Evolutionary conservation across 1,140 invertebrate species (phyloP).

Genomic region (Samia ricini): DNA sequence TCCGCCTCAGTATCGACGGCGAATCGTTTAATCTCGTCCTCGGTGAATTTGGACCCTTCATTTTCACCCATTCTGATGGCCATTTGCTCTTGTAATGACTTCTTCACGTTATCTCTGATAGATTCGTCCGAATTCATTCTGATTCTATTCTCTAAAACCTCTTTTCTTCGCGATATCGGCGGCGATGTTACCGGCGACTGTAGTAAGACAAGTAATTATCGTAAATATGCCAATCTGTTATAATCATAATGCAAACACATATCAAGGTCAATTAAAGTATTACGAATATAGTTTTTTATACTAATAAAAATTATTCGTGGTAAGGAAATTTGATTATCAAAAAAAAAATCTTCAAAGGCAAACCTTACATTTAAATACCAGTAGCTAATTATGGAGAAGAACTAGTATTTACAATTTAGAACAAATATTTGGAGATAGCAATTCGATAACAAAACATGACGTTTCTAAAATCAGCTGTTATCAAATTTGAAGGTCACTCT

Average conservation of each 20-base stretch:
- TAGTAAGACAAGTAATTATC: slow-evolving; percentile 48
- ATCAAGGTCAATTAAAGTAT: slow-evolving; percentile 38
- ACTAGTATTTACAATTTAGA: too few relatives aligned
- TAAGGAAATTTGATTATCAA: too few relatives aligned
- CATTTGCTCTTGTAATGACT: slow-evolving; percentile 86
- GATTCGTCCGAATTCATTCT: slow-evolving; percentile 80
- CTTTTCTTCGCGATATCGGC: slow-evolving; percentile 57
- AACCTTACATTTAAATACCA: too few relatives aligned
- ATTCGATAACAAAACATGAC: too few relatives aligned
- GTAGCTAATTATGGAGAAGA: too few relatives aligned
- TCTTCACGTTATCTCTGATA: slow-evolving; percentile 88
- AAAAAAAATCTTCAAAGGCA: too few relatives aligned
- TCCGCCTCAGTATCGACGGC: slow-evolving; percentile 89
- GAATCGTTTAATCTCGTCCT: slow-evolving; percentile 82
- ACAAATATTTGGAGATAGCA: too few relatives aligned
- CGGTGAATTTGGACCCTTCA: slow-evolving; percentile 80
- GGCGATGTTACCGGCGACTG: slow-evolving; percentile 55
- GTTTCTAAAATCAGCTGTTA: neutral
- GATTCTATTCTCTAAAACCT: slow-evolving; percentile 29
- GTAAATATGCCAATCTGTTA: slow-evolving; percentile 40
- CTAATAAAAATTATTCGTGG: too few relatives aligned
- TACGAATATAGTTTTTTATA: slow-evolving; percentile 10
- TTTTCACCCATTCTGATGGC: slow-evolving; percentile 81
- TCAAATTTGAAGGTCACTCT: neutral
- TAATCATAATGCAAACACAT: slow-evolving; percentile 65